phyloP scores from a whole-genome alignment of 2,888 invertebrate genomes.

The Halictus ligatus region DNA sequence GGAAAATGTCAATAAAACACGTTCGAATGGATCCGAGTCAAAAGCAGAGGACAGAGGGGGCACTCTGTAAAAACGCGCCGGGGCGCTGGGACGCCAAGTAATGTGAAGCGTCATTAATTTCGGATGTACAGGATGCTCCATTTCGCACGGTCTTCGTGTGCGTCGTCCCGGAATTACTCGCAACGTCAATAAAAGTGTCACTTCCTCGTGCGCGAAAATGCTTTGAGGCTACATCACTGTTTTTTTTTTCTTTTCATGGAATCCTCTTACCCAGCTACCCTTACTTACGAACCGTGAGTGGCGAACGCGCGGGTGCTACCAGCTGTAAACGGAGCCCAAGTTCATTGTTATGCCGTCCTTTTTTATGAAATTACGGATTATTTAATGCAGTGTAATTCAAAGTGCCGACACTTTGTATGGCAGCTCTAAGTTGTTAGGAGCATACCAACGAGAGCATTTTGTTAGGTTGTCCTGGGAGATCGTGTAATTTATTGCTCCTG shows the following conservation, averaged over 20 bases:
- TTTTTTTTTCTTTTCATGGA: neutral
- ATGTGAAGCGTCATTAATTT: constrained; percentile 11
- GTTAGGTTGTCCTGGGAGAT: too few relatives aligned
- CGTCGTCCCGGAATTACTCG: neutral
- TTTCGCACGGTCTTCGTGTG: neutral
- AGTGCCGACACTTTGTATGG: too few relatives aligned
- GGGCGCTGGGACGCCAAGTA: neutral
- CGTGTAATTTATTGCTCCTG: too few relatives aligned
- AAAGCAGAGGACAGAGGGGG: neutral
- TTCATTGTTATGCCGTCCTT: too few relatives aligned
- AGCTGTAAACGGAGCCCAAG: too few relatives aligned
- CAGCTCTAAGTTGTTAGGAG: too few relatives aligned
- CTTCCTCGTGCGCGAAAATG: neutral
- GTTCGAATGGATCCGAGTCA: constrained; percentile 8
- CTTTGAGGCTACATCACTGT: neutral
- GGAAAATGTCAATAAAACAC: constrained; percentile 1
- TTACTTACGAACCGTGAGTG: neutral
- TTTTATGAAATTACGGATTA: too few relatives aligned
- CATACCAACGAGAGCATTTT: too few relatives aligned
- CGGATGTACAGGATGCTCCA: constrained; percentile 4
- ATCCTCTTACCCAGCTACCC: neutral
- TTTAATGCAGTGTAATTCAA: too few relatives aligned
- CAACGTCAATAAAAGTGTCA: neutral
- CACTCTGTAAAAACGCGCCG: neutral
- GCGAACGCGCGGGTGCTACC: too few relatives aligned